These are phyloP conservation scores for Bombus consobrinus DNA, from an alignment of 1,140 invertebrate species.

Conservation along the genomic window DNA sequence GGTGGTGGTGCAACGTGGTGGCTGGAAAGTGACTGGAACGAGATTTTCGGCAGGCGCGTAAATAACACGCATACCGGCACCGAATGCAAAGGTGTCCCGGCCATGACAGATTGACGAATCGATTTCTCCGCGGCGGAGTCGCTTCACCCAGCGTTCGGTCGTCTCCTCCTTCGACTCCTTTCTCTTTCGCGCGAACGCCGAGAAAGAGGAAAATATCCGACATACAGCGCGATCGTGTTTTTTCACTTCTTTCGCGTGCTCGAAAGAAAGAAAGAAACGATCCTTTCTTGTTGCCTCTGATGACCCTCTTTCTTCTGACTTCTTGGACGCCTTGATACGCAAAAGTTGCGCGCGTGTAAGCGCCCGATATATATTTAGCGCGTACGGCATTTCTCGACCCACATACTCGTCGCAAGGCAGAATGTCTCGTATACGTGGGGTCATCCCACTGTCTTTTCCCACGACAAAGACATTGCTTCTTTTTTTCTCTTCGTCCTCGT, in stretches of 20 bases:
- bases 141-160: slow-evolving; percentile 15
- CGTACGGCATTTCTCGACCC: slow-evolving; percentile 79
- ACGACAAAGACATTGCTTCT: slow-evolving; percentile 70
- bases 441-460: slow-evolving; percentile 65
- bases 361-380: slow-evolving; percentile 78
- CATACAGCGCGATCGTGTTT: slow-evolving; percentile 4
- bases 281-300: neutral
- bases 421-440: slow-evolving; percentile 75
- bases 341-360: slow-evolving; percentile 6
- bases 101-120: slow-evolving; percentile 66
- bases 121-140: slow-evolving; percentile 57
- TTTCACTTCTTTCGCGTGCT: slow-evolving; percentile 6
- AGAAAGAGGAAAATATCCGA: neutral
- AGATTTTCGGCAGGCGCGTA: slow-evolving; percentile 47
- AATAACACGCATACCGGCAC: slow-evolving; percentile 43
- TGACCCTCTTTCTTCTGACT: neutral
- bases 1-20: neutral
- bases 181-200: neutral
- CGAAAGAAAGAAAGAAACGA: slow-evolving; percentile 1
- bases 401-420: slow-evolving; percentile 79
- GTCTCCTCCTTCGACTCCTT: neutral
- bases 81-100: slow-evolving; percentile 56
- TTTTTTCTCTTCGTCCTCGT: neutral
- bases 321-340: slow-evolving; percentile 10
- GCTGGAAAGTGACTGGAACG: neutral